Evolutionary conservation across 1,140 invertebrate species (phyloP), one percentile per base, ranked within the genome.

Genomic region (Calliphora vicina): DNA sequence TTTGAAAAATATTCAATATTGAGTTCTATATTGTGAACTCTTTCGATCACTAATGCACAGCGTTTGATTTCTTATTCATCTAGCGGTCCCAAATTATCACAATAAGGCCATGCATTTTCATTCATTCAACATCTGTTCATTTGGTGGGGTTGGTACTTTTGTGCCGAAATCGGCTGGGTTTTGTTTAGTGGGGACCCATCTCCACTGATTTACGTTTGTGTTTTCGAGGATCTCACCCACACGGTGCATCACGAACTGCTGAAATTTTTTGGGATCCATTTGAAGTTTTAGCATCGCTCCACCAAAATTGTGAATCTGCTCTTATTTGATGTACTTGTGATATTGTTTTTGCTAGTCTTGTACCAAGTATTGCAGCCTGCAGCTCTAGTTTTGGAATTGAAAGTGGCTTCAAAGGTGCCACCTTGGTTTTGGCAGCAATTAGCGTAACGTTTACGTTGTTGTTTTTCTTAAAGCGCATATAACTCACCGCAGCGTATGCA

Each of bases 141-240:
- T 12, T 35, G 20, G 3, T 50, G 20, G 17, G 9, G 45, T n/a
- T n/a, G 17, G 50, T n/a, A 17, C 50, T 57, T 57, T 81, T 1
- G 76, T 84, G 12, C 25, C 84, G 25, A 82, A 23, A 29, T 84
- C 84, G 4, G 84, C 82, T 4, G 72, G 76, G 42, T 84, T 84
- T 15, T 82, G n/a, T 35, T 71, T 82, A 6, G 81, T 42, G 8
- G 84, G 84, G 9, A 84, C 61, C 82, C 82, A 84, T 29, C 26
- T 29, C 78, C 82, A 84, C 23, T 84, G 26, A 2, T n/a, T n/a
- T 13, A 73, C 23, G 15, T 84, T n/a, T 2, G 87, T 84, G 15
- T 85, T 26, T n/a, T 86, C 84, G 35, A 86, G 85, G 67, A 91
- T 88, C 78, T 83, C 83, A 0, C 83, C 84, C 12, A 87, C 43